A percentile compares a stretch with the other conserved stretches of the same genome.
These are phyloP conservation scores for Erythrolamprus reginae DNA, from an alignment of 2,113 vertebrate genomes.

Conservation along the genomic window DNA sequence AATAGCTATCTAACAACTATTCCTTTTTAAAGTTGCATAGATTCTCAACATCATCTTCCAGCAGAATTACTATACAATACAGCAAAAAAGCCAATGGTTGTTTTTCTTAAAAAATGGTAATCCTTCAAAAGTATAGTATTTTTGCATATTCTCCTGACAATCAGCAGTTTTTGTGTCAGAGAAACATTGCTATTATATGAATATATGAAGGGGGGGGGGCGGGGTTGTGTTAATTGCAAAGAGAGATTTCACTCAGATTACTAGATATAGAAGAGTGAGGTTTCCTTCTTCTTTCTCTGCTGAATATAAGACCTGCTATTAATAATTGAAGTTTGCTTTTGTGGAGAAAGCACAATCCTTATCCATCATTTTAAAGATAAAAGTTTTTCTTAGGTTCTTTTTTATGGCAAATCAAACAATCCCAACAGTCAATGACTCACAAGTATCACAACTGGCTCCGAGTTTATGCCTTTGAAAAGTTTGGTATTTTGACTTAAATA, in stretches of 20 bases:
- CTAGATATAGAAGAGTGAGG: conserved; percentile 20
- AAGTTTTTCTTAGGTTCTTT: conserved; percentile 29
- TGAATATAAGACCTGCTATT: conserved; percentile 49
- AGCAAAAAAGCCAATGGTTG: conserved; percentile 44
- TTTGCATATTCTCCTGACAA: conserved; percentile 45
- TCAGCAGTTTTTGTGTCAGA: conserved; percentile 41
- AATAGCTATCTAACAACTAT: neutral
- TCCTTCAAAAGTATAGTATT: conserved; percentile 42
- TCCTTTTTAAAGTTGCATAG: conserved; percentile 17
- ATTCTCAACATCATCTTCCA: neutral
- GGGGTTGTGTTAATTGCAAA: conserved; percentile 43
- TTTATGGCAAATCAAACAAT: conserved; percentile 57
- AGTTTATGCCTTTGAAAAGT: conserved; percentile 68
- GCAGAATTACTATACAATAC: conserved; percentile 34
- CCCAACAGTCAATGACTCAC: conserved; percentile 29
- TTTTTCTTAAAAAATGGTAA: conserved; percentile 26
- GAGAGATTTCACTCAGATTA: conserved; percentile 37
- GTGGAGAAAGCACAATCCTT: conserved; percentile 35
- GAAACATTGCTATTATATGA: conserved; percentile 48
- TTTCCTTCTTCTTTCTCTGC: conserved; percentile 35
- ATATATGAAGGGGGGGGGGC: conserved; percentile 41
- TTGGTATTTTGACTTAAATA: conserved; percentile 68
- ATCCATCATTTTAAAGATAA: conserved; percentile 47
- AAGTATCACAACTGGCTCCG: conserved; percentile 41
- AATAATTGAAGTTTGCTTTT: conserved; percentile 46